These are phyloP conservation scores for Piprites chloris DNA, from an alignment of 2,113 vertebrate species.

Conservation along the genomic window DNA sequence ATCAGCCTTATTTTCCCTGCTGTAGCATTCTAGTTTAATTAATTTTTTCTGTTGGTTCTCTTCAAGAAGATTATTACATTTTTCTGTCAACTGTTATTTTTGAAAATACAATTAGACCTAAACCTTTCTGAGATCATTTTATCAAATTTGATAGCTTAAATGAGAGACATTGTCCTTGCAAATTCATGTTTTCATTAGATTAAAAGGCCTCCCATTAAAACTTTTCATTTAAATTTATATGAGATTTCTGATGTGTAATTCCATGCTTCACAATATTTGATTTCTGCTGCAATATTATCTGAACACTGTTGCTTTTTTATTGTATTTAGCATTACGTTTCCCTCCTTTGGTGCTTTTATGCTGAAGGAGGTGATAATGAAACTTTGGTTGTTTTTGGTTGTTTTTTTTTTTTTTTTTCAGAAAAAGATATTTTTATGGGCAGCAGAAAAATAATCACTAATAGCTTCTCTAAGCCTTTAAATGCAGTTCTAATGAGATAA, in stretches of 20 bases:
- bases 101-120: conserved; percentile 38
- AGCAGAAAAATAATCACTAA: not conserved
- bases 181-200: conserved; percentile 57
- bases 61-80: conserved; percentile 42
- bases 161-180: conserved; percentile 36
- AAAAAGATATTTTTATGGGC: not conserved
- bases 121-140: not conserved
- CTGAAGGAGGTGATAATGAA: conserved; percentile 23
- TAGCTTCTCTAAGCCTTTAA: conserved; percentile 29
- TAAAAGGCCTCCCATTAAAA: conserved; percentile 37
- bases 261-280: conserved; percentile 4
- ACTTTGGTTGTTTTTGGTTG: not conserved
- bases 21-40: not conserved
- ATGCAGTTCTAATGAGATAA: not conserved
- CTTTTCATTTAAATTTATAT: conserved; percentile 58
- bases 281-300: conserved; percentile 37
- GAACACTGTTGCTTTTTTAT: conserved; percentile 11
- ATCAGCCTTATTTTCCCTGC: not conserved
- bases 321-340: conserved; percentile 2
- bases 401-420: not conserved
- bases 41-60: conserved; percentile 11
- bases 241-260: conserved; percentile 52
- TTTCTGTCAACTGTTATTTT: conserved; percentile 32
- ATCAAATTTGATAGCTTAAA: conserved; percentile 40
- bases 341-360: not conserved